Percentiles rank a stretch among this genome's conserved stretches.
These are phyloP conservation scores for Lasiurus cinereus DNA, from an alignment of 2,113 vertebrate species.

Conservation along the genomic window DNA sequence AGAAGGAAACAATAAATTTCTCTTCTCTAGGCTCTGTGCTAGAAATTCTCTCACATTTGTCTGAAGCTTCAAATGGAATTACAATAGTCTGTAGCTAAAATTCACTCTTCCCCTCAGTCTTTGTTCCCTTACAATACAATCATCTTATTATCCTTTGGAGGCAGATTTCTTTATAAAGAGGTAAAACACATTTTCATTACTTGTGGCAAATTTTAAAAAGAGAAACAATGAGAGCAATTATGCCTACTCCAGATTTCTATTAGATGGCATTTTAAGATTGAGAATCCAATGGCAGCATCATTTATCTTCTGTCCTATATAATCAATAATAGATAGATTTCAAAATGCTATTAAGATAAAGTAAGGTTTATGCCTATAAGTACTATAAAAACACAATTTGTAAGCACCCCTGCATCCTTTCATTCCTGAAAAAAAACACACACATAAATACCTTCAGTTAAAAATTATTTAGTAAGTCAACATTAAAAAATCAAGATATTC, in stretches of 20 bases:
- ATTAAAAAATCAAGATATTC: conserved; percentile 37
- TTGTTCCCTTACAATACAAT: conserved; percentile 58
- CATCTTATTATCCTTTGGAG: conserved; percentile 43
- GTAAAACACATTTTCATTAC: conserved; percentile 59
- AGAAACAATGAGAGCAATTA: conserved; percentile 47
- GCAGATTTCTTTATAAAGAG: background rate
- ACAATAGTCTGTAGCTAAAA: conserved; percentile 32
- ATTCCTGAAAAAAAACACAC: background rate
- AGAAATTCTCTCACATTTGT: conserved; percentile 27
- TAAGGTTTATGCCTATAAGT: background rate
- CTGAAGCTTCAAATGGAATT: conserved; percentile 64
- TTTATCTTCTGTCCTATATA: background rate
- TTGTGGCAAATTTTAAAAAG: conserved; percentile 60
- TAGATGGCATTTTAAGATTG: conserved; percentile 42
- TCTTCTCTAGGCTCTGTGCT: conserved; percentile 38
- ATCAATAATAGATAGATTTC: background rate
- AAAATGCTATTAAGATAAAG: conserved; percentile 34
- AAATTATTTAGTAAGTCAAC: background rate
- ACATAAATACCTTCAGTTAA: background rate
- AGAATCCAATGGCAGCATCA: background rate
- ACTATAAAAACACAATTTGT: conserved; percentile 2
- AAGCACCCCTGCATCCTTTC: background rate
- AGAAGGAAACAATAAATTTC: conserved; percentile 60
- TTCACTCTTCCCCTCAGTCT: background rate
- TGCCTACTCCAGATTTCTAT: conserved; percentile 22